These are phyloP conservation scores for Drosophila parthenogenetica DNA, from an alignment of 2,888 invertebrate genomes.

Conservation along the genomic window DNA sequence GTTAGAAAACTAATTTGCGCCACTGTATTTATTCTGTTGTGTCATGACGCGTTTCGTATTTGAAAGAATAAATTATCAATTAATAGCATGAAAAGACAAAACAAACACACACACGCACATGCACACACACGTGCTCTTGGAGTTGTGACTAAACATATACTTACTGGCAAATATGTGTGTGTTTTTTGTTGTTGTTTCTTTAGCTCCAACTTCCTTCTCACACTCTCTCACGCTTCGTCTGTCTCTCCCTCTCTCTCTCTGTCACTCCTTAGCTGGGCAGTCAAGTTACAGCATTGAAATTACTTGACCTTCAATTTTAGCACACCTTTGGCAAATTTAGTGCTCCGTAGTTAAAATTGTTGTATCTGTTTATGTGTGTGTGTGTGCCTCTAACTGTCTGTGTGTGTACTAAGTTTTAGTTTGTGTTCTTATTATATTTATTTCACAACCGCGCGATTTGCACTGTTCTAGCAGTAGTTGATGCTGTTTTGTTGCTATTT, in stretches of 20 bases:
- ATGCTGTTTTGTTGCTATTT: conserved; percentile 1
- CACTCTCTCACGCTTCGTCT: background rate
- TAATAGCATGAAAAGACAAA: conserved; percentile 22
- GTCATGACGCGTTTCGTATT: conserved; percentile 43
- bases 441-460: background rate
- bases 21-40: conserved; percentile 31
- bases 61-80: conserved; percentile 32
- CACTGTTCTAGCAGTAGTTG: background rate
- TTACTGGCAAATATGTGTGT: background rate
- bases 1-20: background rate
- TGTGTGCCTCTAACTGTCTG: no score
- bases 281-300: conserved; percentile 19
- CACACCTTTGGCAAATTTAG: background rate
- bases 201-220: background rate
- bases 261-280: conserved; percentile 3
- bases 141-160: background rate
- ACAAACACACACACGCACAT: conserved; percentile 14
- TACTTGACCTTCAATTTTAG: conserved; percentile 38
- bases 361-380: background rate
- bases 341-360: conserved; percentile 3
- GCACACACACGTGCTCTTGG: conserved; percentile 2
- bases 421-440: background rate
- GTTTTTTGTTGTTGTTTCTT: conserved; percentile 18
- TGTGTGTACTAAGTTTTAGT: background rate
- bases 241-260: background rate